A percentile compares a stretch with the other conserved stretches of the same genome.
phyloP scores from a whole-genome alignment of 2,797 vertebrate species.

The Margarornis squamiger region DNA sequence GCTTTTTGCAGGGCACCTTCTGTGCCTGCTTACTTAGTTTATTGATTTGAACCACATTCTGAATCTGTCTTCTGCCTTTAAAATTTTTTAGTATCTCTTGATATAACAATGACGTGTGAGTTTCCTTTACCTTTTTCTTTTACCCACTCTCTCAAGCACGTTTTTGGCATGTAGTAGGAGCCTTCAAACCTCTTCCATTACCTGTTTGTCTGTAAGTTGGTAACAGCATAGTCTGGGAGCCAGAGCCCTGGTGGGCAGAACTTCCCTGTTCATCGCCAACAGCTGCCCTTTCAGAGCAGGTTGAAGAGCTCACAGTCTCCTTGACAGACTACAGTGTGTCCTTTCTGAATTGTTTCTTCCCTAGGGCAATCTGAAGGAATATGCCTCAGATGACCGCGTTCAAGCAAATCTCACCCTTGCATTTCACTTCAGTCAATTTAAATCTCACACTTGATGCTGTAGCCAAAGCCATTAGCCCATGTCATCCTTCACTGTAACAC shows the following conservation, averaged over 20 bases:
- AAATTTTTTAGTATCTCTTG: background rate
- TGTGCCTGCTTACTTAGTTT: background rate
- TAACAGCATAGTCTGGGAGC: background rate
- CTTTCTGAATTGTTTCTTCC: slow-evolving; percentile 12
- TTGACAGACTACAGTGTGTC: background rate
- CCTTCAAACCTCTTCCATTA: background rate
- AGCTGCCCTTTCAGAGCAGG: background rate
- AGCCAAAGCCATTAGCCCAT: slow-evolving; percentile 40
- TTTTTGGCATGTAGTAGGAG: background rate
- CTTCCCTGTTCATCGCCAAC: background rate
- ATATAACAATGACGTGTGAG: background rate
- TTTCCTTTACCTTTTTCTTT: background rate
- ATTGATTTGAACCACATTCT: background rate
- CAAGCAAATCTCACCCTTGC: slow-evolving; percentile 16
- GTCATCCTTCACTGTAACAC: background rate
- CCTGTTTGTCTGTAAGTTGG: background rate
- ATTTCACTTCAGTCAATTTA: slow-evolving; percentile 39
- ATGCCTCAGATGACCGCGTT: background rate
- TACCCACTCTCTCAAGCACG: background rate
- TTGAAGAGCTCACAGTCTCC: background rate
- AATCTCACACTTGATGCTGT: slow-evolving; percentile 24
- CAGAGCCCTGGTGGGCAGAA: background rate
- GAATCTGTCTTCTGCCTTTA: background rate
- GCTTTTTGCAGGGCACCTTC: background rate
- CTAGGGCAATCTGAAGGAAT: slow-evolving; percentile 7